These are phyloP conservation scores for Cyphomyrus plagiostoma DNA, from an alignment of 2,113 vertebrate genomes.

Conservation along the genomic window DNA sequence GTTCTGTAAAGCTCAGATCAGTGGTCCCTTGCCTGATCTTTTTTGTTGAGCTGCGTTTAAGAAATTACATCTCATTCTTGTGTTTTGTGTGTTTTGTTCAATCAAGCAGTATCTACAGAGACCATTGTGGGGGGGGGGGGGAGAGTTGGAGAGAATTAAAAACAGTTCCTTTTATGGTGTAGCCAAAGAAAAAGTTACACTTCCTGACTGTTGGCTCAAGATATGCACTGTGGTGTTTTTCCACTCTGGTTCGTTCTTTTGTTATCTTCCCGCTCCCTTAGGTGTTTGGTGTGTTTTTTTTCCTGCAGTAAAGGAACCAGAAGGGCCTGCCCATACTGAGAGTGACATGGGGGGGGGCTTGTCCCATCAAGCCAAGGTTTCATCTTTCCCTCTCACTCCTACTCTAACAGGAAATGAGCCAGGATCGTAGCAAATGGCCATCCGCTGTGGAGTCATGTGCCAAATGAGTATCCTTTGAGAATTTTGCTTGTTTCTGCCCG, in stretches of 20 bases:
- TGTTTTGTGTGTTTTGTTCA: neutral
- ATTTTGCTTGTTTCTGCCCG: neutral
- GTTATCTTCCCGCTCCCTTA: constrained; percentile 26
- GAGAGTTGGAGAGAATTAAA: neutral
- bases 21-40: neutral
- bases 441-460: constrained; percentile 8
- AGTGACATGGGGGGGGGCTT: neutral
- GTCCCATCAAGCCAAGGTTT: neutral
- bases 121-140: neutral
- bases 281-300: constrained; percentile 5
- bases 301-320: neutral
- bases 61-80: neutral
- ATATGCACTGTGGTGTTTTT: constrained; percentile 10
- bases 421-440: neutral
- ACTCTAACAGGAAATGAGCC: neutral
- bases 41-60: neutral
- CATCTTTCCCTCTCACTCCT: neutral
- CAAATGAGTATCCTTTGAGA: neutral
- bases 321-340: neutral
- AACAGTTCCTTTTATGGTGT: neutral
- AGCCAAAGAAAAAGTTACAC: constrained; percentile 21
- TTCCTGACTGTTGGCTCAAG: constrained; percentile 41
- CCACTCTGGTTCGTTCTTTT: neutral
- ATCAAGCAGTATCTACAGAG: neutral
- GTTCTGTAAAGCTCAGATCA: neutral